Percentiles rank a stretch among this genome's conserved stretches.
Conservation (phyloP, 2,113 vertebrate species). For the Propithecus coquereli region DNA sequence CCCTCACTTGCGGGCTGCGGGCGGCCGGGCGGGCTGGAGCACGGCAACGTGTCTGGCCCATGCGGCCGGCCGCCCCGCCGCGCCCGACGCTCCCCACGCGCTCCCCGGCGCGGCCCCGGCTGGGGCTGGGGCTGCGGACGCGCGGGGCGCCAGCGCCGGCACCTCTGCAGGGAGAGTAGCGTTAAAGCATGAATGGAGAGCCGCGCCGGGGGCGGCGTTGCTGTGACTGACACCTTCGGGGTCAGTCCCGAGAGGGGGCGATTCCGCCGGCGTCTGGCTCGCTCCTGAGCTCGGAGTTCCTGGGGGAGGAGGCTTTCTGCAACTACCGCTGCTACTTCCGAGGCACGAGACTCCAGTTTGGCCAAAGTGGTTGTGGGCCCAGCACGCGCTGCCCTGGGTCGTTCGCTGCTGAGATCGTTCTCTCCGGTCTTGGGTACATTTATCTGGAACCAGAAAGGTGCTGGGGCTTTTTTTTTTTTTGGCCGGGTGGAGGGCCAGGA, state of each 20-base stretch:
- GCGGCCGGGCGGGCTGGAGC: not conserved
- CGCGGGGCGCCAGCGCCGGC: not conserved
- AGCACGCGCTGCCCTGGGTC: conserved; percentile 41
- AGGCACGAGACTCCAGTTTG: conserved; percentile 40
- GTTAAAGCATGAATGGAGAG: not conserved
- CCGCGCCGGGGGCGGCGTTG: not conserved
- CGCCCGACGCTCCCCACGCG: not conserved
- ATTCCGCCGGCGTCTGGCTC: not conserved
- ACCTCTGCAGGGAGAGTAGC: conserved; percentile 6
- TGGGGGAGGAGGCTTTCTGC: conserved; percentile 30
- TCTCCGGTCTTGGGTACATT: not conserved
- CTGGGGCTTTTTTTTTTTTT: not conserved
- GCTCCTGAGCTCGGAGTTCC: not conserved
- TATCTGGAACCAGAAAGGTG: conserved; percentile 4
- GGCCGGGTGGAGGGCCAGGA: not conserved
- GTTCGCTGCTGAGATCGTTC: not conserved
- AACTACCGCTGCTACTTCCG: conserved; percentile 53
- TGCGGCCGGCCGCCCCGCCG: not conserved
- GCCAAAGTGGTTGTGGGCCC: conserved; percentile 42
- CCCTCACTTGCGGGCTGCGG: not conserved
- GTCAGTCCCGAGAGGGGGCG: not conserved
- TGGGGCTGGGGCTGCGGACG: not conserved
- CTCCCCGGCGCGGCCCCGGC: not conserved
- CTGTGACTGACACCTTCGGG: conserved; percentile 44
- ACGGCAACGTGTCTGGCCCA: conserved; percentile 49